A percentile compares a stretch with the other conserved stretches of the same genome.
phyloP scores from a whole-genome alignment of 2,888 invertebrate species.

The Dicycla oo region DNA sequence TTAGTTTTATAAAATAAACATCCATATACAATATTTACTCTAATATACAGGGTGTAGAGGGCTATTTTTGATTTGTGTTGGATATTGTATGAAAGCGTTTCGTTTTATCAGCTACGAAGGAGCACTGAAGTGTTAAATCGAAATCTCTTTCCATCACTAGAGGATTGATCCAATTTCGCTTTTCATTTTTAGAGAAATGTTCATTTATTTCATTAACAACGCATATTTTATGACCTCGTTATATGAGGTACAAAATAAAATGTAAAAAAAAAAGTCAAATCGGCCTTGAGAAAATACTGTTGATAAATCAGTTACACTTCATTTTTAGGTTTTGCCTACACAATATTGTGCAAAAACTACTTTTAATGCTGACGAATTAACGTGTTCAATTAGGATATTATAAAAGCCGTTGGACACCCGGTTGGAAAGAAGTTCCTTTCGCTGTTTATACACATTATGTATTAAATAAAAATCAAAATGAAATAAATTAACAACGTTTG shows the following conservation, averaged over 20 bases:
- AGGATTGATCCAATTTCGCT: conserved; percentile 5
- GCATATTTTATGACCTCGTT: neutral
- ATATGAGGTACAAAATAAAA: neutral
- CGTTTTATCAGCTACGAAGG: conserved; percentile 1
- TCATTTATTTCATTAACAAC: neutral
- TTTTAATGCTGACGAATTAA: neutral
- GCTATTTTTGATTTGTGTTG: conserved; percentile 4
- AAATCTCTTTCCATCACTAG: conserved; percentile 27
- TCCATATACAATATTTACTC: neutral
- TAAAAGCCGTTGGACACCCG: neutral
- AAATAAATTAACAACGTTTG: neutral
- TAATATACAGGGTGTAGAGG: neutral
- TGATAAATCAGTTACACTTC: neutral
- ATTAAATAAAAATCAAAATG: neutral
- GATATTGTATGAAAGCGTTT: conserved; percentile 14
- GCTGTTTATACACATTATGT: neutral
- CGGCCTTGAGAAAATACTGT: conserved; percentile 17
- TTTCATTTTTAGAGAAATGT: neutral
- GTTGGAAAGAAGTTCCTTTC: neutral
- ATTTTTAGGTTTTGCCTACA: neutral
- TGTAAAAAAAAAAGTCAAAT: neutral
- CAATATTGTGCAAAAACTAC: neutral
- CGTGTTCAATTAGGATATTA: neutral
- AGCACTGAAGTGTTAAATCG: conserved; percentile 39
- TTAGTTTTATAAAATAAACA: neutral